Percentiles rank a stretch among this genome's conserved stretches.
phyloP scores from a whole-genome alignment of 2,797 vertebrate species.

The Rhodeus uyekii region DNA sequence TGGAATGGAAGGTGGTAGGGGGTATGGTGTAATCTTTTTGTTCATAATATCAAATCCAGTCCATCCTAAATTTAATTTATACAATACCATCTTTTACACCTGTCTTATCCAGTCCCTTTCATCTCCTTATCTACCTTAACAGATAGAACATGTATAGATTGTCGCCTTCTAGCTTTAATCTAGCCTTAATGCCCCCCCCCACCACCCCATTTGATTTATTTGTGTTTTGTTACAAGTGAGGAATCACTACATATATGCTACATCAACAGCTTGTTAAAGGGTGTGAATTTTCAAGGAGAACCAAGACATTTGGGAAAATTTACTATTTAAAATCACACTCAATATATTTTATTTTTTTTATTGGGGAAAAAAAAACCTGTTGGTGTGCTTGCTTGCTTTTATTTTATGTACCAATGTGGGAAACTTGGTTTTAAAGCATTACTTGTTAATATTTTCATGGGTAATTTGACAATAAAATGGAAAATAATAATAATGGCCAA shows the following conservation, averaged over 20 bases:
- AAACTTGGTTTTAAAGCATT: constrained; percentile 4
- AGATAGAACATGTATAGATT: neutral
- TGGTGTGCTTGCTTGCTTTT: neutral
- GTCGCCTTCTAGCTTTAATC: neutral
- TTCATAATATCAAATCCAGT: neutral
- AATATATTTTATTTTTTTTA: neutral
- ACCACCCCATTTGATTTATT: neutral
- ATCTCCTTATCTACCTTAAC: neutral
- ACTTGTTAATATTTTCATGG: neutral
- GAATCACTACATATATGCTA: neutral
- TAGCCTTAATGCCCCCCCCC: neutral
- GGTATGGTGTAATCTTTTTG: neutral
- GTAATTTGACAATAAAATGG: neutral
- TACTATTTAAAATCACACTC: neutral
- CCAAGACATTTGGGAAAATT: neutral
- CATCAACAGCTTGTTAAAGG: neutral
- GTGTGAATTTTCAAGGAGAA: neutral
- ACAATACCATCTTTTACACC: neutral
- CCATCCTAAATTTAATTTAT: neutral
- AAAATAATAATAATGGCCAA: neutral
- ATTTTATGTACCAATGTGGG: neutral
- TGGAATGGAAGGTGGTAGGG: neutral
- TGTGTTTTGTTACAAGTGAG: constrained; percentile 2
- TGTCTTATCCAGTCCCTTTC: neutral
- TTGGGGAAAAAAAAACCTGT: neutral